A percentile compares a stretch with the other conserved stretches of the same genome.
Evolutionary conservation across 2,888 invertebrate species (phyloP).

Genomic region (Nemapogon koenigi): DNA sequence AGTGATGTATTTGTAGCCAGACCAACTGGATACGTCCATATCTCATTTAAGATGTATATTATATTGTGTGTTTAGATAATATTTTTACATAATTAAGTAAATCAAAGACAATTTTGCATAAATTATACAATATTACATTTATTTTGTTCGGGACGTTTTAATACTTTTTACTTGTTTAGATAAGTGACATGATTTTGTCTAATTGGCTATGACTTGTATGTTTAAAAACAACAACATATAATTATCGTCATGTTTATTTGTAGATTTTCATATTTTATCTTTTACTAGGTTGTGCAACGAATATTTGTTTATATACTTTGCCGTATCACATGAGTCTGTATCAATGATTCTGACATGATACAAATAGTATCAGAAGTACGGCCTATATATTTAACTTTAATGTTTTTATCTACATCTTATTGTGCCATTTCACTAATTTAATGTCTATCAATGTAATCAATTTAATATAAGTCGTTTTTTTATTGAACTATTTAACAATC

Average conservation of each 20-base stretch:
- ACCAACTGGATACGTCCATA: slow-evolving; percentile 34
- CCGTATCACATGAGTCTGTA: not conserved
- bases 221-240: too few species aligned
- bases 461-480: not conserved
- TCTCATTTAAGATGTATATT: slow-evolving; percentile 29
- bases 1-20: too few species aligned
- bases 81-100: slow-evolving; percentile 9
- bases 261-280: slow-evolving; percentile 9
- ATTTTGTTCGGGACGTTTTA: too few species aligned
- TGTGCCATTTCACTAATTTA: slow-evolving; percentile 3
- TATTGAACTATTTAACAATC: not conserved
- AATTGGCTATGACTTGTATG: too few species aligned
- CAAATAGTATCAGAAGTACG: slow-evolving; percentile 1
- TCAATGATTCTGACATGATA: not conserved
- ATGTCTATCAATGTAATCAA: not conserved
- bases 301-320: slow-evolving; percentile 3
- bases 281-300: slow-evolving; percentile 9
- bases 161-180: too few species aligned
- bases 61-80: slow-evolving; percentile 18
- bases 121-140: too few species aligned
- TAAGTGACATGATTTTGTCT: too few species aligned
- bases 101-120: too few species aligned
- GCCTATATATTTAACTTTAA: slow-evolving; percentile 4
- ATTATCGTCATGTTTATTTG: too few species aligned
- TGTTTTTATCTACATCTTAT: slow-evolving; percentile 2